Conservation (phyloP, 1,140 invertebrate genomes). For the Palaemon carinicauda region DNA sequence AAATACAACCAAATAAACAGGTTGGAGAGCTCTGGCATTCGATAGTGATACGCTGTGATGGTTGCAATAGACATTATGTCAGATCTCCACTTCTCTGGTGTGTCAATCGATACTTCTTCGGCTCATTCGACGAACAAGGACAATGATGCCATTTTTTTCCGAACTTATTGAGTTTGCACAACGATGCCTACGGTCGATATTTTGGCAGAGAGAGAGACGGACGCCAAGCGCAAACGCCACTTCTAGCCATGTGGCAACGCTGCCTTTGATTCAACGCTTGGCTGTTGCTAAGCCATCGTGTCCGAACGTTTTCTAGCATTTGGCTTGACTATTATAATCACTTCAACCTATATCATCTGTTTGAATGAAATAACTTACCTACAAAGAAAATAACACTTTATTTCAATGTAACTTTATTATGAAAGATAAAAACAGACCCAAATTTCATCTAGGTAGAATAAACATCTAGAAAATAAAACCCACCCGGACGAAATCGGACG, state of each 20-base stretch:
- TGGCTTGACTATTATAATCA: neutral
- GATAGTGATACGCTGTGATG: neutral
- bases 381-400: neutral
- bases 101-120: neutral
- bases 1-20: no score
- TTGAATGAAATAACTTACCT: neutral
- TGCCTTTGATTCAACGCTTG: neutral
- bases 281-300: slow-evolving; percentile 10
- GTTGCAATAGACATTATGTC: neutral
- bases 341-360: neutral
- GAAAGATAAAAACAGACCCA: no score
- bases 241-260: neutral
- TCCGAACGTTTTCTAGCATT: neutral
- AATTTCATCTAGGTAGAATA: neutral
- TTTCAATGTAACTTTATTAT: neutral
- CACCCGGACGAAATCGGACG: neutral
- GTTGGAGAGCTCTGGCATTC: neutral
- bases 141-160: neutral
- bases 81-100: neutral
- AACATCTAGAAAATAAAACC: neutral
- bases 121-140: neutral
- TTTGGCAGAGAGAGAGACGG: no score
- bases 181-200: neutral
- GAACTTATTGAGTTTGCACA: neutral
- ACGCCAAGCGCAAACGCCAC: neutral